Evolutionary conservation across 2,888 invertebrate species (phyloP).

Genomic region (Lasioglossum figueresi): DNA sequence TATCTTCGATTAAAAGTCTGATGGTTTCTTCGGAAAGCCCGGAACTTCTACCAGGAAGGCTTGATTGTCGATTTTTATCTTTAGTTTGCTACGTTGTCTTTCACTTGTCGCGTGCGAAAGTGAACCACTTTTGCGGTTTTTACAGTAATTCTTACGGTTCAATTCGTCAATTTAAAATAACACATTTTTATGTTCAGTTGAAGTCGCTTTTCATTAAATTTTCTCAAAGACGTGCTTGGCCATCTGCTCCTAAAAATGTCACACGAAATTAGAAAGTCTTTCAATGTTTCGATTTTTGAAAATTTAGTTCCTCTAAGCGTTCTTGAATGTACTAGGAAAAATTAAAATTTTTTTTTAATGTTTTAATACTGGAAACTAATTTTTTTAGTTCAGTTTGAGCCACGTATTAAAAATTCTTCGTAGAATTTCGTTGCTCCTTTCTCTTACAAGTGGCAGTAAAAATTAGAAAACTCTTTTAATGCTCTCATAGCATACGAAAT

Average conservation of each 20-base stretch:
- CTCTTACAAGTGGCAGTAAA: neutral
- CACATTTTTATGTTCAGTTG: neutral
- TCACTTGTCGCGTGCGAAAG: neutral
- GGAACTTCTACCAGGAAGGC: neutral
- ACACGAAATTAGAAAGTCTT: neutral
- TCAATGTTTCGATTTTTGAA: neutral
- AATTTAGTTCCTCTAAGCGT: neutral
- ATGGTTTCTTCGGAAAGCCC: neutral
- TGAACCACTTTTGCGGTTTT: neutral
- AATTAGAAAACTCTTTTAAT: neutral
- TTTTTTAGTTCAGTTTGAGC: neutral
- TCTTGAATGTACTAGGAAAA: neutral
- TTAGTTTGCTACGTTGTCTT: neutral
- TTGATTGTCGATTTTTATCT: neutral
- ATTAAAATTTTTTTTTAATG: neutral
- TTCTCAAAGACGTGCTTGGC: neutral
- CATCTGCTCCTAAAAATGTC: neutral
- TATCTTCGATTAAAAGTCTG: neutral
- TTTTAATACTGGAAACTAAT: neutral
- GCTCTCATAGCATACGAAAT: neutral
- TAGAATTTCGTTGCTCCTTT: neutral
- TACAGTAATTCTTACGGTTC: neutral
- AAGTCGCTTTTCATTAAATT: neutral
- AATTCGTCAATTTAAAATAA: neutral
- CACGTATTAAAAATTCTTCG: neutral